Evolutionary conservation across 2,797 vertebrate genomes (phyloP), one percentile per base, ranked within the genome.

Genomic region (Enteromius anoplus): DNA sequence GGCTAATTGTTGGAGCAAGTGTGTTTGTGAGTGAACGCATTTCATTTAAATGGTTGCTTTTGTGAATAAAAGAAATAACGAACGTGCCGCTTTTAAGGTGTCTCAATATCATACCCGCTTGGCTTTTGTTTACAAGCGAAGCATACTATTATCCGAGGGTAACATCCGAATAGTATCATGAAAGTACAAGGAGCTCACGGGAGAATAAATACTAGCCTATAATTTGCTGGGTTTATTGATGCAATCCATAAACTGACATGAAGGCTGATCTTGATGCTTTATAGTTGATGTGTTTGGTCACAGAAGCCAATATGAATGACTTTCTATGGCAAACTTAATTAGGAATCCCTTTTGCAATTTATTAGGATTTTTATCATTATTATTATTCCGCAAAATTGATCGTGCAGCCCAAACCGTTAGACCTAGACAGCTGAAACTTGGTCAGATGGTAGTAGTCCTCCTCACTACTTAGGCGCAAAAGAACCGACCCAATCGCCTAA

Each of bases 51-150:
- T 10, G 68, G 11, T 6, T 32, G 32, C 21, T 19, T 53, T 75
- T 45, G 47, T 4, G 19, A 55, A 82, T 68, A 32, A 42, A 15
- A 17, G n/a, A 17, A 55, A 47, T 45, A 71, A 51, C 34, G 23
- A 73, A 9, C 45, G 45, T 53, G n/a, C 37, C 42, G 40, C 29
- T 26, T 81, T 51, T 4, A 49, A 23, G 40, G 55, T 37, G 29
- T 51, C 42, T 40, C 12, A 32, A 7, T n/a, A 5, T 21, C 37
- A 45, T 11, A 21, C 23, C 10, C 58, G 65, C 29, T 65, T 64
- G n/a, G 70, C 42, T 40, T 64, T 51, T 73, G 70, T 81, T 81
- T 73, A 81, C 69, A 65, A 75, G 45, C 8, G 42, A 73, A 34
- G 47, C 29, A 62, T 73, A 51, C 75, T 29, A 45, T 23, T 14